These are phyloP conservation scores for Megaceryle alcyon DNA, from an alignment of 2,797 vertebrate genomes.

Conservation along the genomic window DNA sequence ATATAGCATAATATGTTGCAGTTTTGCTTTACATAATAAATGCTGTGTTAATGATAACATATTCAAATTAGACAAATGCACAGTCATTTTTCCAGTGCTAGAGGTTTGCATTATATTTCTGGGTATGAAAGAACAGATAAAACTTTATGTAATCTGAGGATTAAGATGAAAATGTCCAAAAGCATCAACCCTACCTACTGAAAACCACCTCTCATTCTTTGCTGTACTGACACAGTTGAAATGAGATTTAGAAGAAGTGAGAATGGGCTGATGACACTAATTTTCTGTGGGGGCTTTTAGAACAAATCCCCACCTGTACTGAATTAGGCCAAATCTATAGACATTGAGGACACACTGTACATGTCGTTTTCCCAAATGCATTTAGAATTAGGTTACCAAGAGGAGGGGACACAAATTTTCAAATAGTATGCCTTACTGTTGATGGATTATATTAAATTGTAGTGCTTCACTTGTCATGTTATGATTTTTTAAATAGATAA, in stretches of 20 bases:
- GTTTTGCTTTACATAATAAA: background rate
- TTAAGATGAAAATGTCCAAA: background rate
- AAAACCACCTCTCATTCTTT: background rate
- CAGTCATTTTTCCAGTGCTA: background rate
- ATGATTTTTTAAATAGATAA: background rate
- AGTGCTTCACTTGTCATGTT: background rate
- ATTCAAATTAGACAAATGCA: background rate
- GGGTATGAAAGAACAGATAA: background rate
- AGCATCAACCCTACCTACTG: background rate
- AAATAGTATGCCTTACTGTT: background rate
- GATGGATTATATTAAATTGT: background rate
- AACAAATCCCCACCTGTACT: constrained; percentile 33
- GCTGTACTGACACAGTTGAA: background rate
- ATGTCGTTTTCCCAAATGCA: constrained; percentile 55
- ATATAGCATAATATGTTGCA: background rate
- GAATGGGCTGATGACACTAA: background rate
- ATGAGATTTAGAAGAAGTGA: background rate
- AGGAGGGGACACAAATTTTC: constrained; percentile 31
- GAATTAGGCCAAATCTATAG: constrained; percentile 59
- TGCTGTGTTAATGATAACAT: background rate
- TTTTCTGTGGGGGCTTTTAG: constrained; percentile 14
- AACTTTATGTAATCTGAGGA: background rate
- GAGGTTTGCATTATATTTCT: background rate
- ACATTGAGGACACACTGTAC: constrained; percentile 31
- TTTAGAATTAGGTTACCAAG: constrained; percentile 61